These are phyloP conservation scores for Notospermus geniculatus DNA, from an alignment of 1,140 invertebrate genomes.

Conservation along the genomic window DNA sequence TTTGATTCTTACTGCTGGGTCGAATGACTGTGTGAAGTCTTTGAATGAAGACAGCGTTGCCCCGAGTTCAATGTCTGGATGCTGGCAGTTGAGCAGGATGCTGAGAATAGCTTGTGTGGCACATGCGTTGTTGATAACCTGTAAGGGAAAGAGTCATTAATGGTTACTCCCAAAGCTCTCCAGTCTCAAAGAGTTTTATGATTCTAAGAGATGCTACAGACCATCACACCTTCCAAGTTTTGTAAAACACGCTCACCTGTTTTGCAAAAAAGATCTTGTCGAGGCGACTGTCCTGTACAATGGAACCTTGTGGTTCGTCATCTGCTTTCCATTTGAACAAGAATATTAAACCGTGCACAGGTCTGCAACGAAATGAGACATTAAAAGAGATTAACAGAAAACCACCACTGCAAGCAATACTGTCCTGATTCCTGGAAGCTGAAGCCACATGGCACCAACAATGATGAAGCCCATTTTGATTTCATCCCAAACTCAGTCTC, in stretches of 20 bases:
- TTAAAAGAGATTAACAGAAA: no score
- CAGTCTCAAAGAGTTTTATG: no score
- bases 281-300: constrained; percentile 78
- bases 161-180: no score
- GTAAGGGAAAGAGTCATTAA: no score
- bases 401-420: no score
- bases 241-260: no score
- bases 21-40: constrained; percentile 91
- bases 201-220: background rate
- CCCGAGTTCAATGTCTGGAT: constrained; percentile 83
- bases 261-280: constrained; percentile 96
- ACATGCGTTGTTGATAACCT: constrained; percentile 98
- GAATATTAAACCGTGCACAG: constrained; percentile 97
- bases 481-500: background rate
- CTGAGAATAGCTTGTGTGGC: constrained; percentile 98
- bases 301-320: constrained; percentile 76
- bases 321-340: constrained; percentile 96
- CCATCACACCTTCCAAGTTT: no score
- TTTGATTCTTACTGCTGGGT: constrained; percentile 66
- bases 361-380: constrained; percentile 71
- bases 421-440: no score
- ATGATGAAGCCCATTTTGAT: no score
- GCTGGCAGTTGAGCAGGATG: constrained; percentile 86
- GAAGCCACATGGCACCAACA: no score
- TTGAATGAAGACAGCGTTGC: constrained; percentile 85